Evolutionary conservation across 2,113 vertebrate genomes (phyloP), one percentile per base, ranked within the genome.

Genomic region (Mionectes macconnelli): DNA sequence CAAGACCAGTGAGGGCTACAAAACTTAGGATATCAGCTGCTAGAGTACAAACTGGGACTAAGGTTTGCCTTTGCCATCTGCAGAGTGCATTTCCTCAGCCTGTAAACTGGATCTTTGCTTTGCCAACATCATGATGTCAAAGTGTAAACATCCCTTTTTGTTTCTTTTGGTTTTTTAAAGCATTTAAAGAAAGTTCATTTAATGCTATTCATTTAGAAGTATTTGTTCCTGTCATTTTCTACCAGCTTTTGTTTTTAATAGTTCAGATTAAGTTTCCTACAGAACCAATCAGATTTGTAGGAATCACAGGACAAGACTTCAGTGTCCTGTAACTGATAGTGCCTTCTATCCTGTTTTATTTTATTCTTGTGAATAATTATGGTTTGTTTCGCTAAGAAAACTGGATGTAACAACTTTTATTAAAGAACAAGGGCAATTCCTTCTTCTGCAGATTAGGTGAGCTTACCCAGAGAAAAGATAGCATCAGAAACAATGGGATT

Each of bases 21-120:
- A 91, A 88, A 90, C 57, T 91, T 76, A 50, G 72, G 63, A 74
- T 40, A 83, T 42, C 93, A 96, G 90, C 95, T 97, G 91, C 87
- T 77, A 25, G 64, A 55, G 14, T 33, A 80, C 10, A 9, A 90
- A 80, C 84, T 86, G 85, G 72, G 75, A 50, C 63, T 83, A 67
- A 92, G 72, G 68, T 90, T 95, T 92, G 75, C 31, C 75, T 88
- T 87, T 84, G 64, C 88, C 94, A 91, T 96, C 94, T 96, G 95
- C 87, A 88, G 68, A 84, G 31, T 44, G 63, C 39, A 47, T 90
- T 92, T 90, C 92, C 85, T 88, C 35, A 69, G 79, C 31, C 24
- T 88, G 14, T 52, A 44, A 84, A 50, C 68, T 39, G 56, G 8
- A 62, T 75, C 20, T 93, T 90, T 90, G 60, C 76, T 88, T 90